phyloP scores from a whole-genome alignment of 2,797 vertebrate genomes.

The Loriculus beryllinus region DNA sequence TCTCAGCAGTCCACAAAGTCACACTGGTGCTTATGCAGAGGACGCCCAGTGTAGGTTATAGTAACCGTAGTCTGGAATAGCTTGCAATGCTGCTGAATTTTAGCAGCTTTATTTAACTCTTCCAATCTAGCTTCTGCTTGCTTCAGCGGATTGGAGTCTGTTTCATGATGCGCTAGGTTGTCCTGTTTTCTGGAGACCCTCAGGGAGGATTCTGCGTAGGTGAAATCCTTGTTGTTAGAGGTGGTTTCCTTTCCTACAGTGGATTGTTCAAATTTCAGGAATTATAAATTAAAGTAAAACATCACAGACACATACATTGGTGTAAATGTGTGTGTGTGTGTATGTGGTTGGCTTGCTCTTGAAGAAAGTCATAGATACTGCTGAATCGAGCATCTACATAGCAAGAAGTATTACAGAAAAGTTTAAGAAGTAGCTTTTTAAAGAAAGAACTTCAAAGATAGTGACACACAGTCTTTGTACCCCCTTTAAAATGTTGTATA shows the following conservation, averaged over 20 bases:
- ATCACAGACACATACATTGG: background rate
- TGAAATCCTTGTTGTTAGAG: background rate
- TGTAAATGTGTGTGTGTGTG: background rate
- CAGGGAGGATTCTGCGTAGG: background rate
- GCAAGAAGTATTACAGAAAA: background rate
- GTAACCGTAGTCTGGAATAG: conserved; percentile 34
- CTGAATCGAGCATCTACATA: background rate
- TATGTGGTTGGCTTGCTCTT: background rate
- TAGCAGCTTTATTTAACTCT: conserved; percentile 64
- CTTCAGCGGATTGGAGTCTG: background rate
- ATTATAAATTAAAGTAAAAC: background rate
- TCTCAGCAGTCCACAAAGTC: conserved; percentile 76
- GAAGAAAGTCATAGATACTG: background rate
- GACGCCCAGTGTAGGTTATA: conserved; percentile 67
- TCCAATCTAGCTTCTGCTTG: background rate
- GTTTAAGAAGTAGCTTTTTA: background rate
- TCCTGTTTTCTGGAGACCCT: background rate
- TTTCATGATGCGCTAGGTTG: background rate
- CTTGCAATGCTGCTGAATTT: conserved; percentile 46
- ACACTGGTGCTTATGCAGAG: conserved; percentile 67
- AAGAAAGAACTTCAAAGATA: background rate
- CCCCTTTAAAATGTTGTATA: background rate
- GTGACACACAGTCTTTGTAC: background rate
- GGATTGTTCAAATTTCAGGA: background rate
- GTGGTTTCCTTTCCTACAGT: background rate